These are phyloP conservation scores for Hydropsyche betteni DNA, from an alignment of 2,888 invertebrate genomes.

Conservation along the genomic window DNA sequence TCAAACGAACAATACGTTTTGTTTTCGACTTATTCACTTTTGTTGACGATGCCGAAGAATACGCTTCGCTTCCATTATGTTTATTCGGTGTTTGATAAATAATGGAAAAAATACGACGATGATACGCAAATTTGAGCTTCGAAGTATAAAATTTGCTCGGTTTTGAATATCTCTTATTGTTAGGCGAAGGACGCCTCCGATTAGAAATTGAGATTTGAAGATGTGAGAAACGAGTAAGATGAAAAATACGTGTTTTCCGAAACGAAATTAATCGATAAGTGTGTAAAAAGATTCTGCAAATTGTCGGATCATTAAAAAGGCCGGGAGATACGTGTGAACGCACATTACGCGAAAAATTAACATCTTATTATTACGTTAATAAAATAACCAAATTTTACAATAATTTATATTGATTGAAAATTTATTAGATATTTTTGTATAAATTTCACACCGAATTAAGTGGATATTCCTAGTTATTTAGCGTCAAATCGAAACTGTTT, in stretches of 20 bases:
- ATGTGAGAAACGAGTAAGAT: not conserved
- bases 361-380: not conserved
- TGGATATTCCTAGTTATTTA: not conserved
- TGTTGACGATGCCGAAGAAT: not conserved
- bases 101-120: no score
- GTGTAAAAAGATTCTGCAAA: not conserved
- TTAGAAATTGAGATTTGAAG: not conserved
- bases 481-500: not conserved
- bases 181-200: no score
- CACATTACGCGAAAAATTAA: not conserved
- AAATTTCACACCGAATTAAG: conserved; percentile 14
- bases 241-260: not conserved
- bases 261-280: not conserved
- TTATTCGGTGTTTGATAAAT: no score
- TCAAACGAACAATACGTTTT: not conserved
- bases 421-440: conserved; percentile 12
- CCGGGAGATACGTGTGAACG: not conserved
- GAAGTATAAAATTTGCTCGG: no score
- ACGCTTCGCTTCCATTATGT: no score
- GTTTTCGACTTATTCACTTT: conserved; percentile 1
- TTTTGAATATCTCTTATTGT: no score
- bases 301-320: not conserved
- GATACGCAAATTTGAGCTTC: no score
- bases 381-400: conserved; percentile 5
- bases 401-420: conserved; percentile 6